Evolutionary conservation across 2,113 vertebrate genomes (phyloP).

Genomic region (Burhinus bistriatus): DNA sequence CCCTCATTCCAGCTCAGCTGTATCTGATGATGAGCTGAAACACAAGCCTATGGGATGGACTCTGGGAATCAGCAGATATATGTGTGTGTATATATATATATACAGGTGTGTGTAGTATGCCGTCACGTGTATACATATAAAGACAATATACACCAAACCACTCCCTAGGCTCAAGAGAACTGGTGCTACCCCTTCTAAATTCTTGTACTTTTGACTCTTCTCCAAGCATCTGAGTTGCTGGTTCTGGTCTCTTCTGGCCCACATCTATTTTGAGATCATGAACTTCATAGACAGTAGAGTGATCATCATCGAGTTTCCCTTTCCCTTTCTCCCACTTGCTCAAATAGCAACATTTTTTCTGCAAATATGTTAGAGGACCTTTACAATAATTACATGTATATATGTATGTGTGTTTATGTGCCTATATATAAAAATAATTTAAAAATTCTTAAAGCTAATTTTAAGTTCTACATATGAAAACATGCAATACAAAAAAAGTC

Average conservation of each 20-base stretch:
- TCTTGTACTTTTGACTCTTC: not conserved
- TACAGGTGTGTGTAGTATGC: not conserved
- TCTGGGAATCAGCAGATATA: not conserved
- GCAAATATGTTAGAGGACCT: not conserved
- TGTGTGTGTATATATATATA: fast-evolving
- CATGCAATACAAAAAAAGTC: not conserved
- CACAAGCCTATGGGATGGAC: not conserved
- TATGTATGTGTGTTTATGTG: not conserved
- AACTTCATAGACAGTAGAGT: not conserved
- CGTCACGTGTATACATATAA: fast-evolving
- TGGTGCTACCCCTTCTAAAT: not conserved
- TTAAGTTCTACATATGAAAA: not conserved
- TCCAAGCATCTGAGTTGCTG: not conserved
- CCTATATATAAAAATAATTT: not conserved
- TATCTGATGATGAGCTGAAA: not conserved
- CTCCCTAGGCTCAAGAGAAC: not conserved
- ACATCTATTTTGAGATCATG: not conserved
- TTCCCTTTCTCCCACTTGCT: not conserved
- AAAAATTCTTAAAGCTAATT: not conserved
- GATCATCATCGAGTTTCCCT: not conserved
- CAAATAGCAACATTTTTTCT: not conserved
- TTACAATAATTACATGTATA: not conserved
- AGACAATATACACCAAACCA: not conserved
- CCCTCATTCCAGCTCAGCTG: not conserved
- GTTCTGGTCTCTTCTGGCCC: not conserved